These are phyloP conservation scores for Mandrillus leucophaeus DNA, from an alignment of 2,113 vertebrate genomes.

Conservation along the genomic window DNA sequence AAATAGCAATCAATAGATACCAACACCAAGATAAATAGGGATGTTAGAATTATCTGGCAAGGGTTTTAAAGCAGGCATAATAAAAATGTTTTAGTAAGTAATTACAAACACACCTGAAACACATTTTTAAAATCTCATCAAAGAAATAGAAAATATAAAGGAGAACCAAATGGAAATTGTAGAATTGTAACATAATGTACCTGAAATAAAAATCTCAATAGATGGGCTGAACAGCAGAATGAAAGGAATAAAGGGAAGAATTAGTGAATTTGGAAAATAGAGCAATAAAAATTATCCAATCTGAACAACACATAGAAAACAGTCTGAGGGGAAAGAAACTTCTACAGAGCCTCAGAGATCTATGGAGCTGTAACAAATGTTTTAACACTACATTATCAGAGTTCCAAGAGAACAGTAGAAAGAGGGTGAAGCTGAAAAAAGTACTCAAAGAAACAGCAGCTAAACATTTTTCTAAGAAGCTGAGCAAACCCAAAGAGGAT, in stretches of 20 bases:
- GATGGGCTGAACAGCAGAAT: not conserved
- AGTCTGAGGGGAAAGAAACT: not conserved
- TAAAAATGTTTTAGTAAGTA: not conserved
- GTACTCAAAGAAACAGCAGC: not conserved
- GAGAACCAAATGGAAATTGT: not conserved
- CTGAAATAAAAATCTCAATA: not conserved
- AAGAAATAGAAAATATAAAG: not conserved
- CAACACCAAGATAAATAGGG: not conserved
- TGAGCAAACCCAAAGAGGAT: not conserved
- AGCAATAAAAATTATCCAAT: not conserved
- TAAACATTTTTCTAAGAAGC: not conserved
- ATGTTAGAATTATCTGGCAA: not conserved
- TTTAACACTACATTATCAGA: not conserved
- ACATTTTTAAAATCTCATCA: not conserved
- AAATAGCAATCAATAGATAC: not conserved
- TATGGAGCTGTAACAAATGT: not conserved
- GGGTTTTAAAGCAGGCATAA: not conserved
- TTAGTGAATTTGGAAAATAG: not conserved
- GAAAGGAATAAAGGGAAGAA: constrained; percentile 2
- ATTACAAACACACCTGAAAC: not conserved
- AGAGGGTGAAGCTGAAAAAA: not conserved
- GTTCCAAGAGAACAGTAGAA: not conserved
- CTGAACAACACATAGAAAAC: not conserved
- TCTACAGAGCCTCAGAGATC: not conserved
- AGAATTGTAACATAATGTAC: not conserved